Conservation (phyloP, 2,113 vertebrate species). For the Anolis sagrei region DNA sequence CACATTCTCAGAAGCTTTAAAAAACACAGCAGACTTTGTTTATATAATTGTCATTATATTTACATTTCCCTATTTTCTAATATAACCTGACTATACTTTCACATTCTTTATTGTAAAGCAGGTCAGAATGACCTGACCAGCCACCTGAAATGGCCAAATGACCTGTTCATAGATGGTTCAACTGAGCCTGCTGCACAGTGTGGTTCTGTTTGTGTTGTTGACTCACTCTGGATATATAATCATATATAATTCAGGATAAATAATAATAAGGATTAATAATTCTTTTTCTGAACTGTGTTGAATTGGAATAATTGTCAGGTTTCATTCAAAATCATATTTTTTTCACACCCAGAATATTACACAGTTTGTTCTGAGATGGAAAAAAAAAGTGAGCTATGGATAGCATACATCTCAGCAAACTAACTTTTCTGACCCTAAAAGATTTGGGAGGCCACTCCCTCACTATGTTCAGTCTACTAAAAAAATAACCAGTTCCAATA, state of each 20-base stretch:
- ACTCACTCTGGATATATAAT: background rate
- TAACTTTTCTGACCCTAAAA: no score
- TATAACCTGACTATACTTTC: background rate
- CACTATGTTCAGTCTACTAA: no score
- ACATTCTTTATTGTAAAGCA: background rate
- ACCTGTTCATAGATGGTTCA: background rate
- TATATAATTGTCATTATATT: background rate
- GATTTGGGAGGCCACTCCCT: no score
- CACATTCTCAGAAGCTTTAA: background rate
- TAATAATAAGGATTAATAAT: background rate
- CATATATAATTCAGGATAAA: background rate
- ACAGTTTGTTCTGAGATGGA: background rate
- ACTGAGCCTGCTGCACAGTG: background rate
- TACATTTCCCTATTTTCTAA: background rate
- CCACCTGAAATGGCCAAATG: background rate
- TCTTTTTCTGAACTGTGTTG: background rate
- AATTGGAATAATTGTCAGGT: background rate
- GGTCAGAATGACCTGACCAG: background rate
- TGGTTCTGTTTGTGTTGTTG: background rate
- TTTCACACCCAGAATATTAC: background rate
- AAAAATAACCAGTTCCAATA: no score
- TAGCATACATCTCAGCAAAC: no score
- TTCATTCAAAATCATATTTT: background rate
- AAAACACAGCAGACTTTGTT: background rate
- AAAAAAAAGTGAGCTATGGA: background rate